Evolutionary conservation across 2,113 vertebrate genomes (phyloP).

Genomic region (Micromys minutus): DNA sequence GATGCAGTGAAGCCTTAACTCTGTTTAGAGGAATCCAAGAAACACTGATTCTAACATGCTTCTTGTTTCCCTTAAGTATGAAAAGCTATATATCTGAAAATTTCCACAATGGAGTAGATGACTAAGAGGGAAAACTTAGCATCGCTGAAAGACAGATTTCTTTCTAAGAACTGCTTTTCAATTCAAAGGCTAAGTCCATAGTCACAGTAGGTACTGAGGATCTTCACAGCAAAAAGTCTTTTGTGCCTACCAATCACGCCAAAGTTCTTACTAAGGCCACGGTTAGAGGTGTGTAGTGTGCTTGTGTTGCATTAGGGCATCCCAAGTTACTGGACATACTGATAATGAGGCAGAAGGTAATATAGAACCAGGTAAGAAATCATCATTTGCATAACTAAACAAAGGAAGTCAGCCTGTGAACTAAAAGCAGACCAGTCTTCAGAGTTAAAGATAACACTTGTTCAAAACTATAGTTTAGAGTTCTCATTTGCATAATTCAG

Average conservation of each 20-base stretch:
- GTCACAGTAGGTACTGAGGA: background rate
- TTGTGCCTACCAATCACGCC: background rate
- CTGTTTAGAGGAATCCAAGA: background rate
- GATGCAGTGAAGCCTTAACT: background rate
- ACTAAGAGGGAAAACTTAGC: background rate
- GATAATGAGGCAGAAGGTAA: constrained; percentile 31
- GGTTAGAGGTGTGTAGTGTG: background rate
- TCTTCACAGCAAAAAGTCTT: constrained; percentile 42
- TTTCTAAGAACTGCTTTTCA: constrained; percentile 29
- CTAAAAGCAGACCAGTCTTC: constrained; percentile 17
- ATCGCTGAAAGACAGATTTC: constrained; percentile 37
- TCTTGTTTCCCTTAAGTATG: constrained; percentile 15
- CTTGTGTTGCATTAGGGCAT: background rate
- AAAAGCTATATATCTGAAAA: background rate
- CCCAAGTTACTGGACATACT: background rate
- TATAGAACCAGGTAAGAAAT: constrained; percentile 47
- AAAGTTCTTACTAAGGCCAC: constrained; percentile 48
- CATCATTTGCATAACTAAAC: constrained; percentile 39
- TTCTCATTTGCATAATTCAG: constrained; percentile 5
- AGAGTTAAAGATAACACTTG: constrained; percentile 34
- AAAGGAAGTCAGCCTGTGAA: constrained; percentile 24
- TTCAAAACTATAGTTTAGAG: constrained; percentile 37
- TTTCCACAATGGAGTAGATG: background rate
- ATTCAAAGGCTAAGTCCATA: constrained; percentile 10
- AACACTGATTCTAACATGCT: background rate